phyloP scores from a whole-genome alignment of 2,888 invertebrate species.

The Latheticus oryzae region DNA sequence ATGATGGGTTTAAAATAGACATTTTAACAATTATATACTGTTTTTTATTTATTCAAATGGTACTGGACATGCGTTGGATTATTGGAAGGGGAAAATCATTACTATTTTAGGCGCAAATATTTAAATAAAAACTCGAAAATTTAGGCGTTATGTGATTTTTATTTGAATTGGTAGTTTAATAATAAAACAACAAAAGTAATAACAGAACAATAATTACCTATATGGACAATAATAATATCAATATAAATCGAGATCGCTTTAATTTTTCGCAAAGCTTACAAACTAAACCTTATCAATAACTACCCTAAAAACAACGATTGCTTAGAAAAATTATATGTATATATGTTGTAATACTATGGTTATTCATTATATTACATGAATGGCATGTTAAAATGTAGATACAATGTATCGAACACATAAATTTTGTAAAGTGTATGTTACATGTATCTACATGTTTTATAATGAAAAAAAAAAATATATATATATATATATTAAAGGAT shows the following conservation, averaged over 20 bases:
- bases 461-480: slow-evolving; percentile 52
- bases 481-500: too few relatives aligned
- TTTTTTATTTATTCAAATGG: not conserved
- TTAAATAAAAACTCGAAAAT: slow-evolving; percentile 2
- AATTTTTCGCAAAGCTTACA: slow-evolving; percentile 66
- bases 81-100: too few relatives aligned
- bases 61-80: too few relatives aligned
- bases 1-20: slow-evolving; percentile 57
- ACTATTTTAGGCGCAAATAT: too few relatives aligned
- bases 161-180: slow-evolving; percentile 35
- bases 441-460: slow-evolving; percentile 55
- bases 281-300: slow-evolving; percentile 66
- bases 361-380: slow-evolving; percentile 64
- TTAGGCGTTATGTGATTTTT: slow-evolving; percentile 36
- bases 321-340: slow-evolving; percentile 68
- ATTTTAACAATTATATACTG: slow-evolving; percentile 21
- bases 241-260: slow-evolving; percentile 65
- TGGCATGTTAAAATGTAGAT: slow-evolving; percentile 63
- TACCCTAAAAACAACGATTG: slow-evolving; percentile 67
- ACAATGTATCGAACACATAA: slow-evolving; percentile 59
- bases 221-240: slow-evolving; percentile 57
- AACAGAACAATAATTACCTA: slow-evolving; percentile 53
- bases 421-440: slow-evolving; percentile 52
- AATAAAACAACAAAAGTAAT: slow-evolving; percentile 44
- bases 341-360: slow-evolving; percentile 64